Percentiles rank a stretch among this genome's conserved stretches.
These are phyloP conservation scores for Gryllus bimaculatus DNA, from an alignment of 1,140 invertebrate species.

Conservation along the genomic window DNA sequence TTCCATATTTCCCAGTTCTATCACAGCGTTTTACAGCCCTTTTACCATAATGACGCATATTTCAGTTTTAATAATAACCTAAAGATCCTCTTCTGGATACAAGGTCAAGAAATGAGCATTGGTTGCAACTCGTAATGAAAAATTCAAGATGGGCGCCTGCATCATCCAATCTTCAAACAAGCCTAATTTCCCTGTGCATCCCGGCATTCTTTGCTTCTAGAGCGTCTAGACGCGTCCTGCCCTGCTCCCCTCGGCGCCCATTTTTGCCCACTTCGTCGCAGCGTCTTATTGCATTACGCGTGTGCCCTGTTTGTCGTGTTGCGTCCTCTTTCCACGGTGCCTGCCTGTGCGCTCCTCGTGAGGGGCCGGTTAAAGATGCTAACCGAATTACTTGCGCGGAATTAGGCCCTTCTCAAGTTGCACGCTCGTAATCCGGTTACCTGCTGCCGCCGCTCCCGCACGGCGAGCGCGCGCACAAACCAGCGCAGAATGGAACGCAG, in stretches of 20 bases:
- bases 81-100: no score
- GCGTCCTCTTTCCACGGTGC: neutral
- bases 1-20: no score
- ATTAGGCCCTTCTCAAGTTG: conserved; percentile 3
- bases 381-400: neutral
- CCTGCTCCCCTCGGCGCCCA: neutral
- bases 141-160: neutral
- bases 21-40: no score
- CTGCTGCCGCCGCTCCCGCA: neutral
- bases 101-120: no score
- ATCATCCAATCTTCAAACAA: neutral
- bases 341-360: neutral
- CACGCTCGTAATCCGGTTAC: conserved; percentile 2
- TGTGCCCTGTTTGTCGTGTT: neutral
- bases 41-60: no score
- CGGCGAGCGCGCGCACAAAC: neutral
- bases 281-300: neutral
- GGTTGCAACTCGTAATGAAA: no score
- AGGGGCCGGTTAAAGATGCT: neutral
- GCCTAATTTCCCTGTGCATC: neutral
- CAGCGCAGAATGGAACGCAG: neutral
- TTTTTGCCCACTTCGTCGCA: neutral
- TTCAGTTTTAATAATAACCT: no score
- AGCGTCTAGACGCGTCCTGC: neutral
- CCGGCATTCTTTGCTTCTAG: neutral